phyloP scores from a whole-genome alignment of 2,113 vertebrate genomes.

The Motacilla alba region DNA sequence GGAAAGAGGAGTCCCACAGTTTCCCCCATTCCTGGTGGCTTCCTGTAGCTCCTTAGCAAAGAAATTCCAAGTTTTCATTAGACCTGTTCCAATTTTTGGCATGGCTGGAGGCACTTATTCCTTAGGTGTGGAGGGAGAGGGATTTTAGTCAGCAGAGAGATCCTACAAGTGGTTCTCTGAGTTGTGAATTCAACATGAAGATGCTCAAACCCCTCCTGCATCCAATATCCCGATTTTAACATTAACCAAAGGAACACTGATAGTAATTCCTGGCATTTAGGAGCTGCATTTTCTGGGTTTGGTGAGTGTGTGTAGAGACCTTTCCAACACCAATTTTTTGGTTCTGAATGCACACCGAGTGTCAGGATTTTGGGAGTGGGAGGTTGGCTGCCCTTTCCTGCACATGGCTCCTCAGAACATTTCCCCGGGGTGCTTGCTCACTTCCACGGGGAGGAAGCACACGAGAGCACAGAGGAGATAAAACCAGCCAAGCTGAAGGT shows the following conservation, averaged over 20 bases:
- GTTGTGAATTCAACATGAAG: neutral
- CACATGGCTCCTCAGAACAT: conserved; percentile 21
- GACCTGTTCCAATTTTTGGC: neutral
- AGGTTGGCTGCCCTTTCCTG: conserved; percentile 28
- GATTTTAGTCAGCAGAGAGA: neutral
- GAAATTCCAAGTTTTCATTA: neutral
- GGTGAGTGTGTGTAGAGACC: neutral
- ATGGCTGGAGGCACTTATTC: neutral
- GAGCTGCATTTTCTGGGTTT: neutral
- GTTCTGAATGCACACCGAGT: neutral
- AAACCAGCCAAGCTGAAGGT: conserved; percentile 40
- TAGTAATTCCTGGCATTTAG: neutral
- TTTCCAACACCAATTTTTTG: neutral
- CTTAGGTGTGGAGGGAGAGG: neutral
- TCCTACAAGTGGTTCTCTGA: neutral
- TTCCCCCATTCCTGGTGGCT: neutral
- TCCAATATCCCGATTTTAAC: fast-evolving
- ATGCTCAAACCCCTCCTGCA: neutral
- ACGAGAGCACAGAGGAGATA: neutral
- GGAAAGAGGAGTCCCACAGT: neutral
- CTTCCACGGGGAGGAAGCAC: neutral
- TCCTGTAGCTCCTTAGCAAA: neutral
- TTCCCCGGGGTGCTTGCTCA: neutral
- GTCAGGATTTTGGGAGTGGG: conserved; percentile 2
- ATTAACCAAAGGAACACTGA: neutral